Percentiles rank a stretch among this genome's conserved stretches.
Evolutionary conservation across 2,888 invertebrate species (phyloP).

Genomic region (Elysia crispata): DNA sequence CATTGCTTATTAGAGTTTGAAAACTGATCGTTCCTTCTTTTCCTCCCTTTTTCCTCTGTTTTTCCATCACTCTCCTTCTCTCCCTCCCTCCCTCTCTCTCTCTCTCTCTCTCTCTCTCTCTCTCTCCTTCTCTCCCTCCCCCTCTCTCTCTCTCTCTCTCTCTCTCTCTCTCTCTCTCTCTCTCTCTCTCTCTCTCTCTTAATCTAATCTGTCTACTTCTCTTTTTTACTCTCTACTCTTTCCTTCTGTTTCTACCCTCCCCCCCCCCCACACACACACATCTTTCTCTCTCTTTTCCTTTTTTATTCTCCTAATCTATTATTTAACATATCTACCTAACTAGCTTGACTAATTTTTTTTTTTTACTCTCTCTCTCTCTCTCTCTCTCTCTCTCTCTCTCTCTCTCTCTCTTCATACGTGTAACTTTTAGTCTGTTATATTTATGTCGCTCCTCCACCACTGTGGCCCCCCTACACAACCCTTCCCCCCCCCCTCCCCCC

Average conservation of each 20-base stretch:
- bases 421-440: neutral
- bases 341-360: neutral
- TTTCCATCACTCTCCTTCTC: too few relatives aligned
- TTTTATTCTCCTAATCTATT: neutral
- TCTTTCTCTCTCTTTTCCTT: constrained; percentile 1
- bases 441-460: too few relatives aligned
- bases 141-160: too few relatives aligned
- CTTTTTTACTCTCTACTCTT: neutral
- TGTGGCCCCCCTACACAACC: too few relatives aligned
- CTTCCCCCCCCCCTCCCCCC: too few relatives aligned
- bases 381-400: neutral
- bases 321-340: neutral
- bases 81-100: too few relatives aligned
- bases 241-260: neutral
- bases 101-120: too few relatives aligned
- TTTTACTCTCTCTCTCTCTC: constrained; percentile 5
- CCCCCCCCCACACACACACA: neutral
- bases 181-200: constrained; percentile 14
- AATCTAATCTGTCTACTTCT: neutral
- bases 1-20: too few relatives aligned
- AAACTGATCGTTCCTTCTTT: too few relatives aligned
- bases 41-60: too few relatives aligned
- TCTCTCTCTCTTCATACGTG: neutral
- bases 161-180: too few relatives aligned
- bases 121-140: too few relatives aligned